Conservation (phyloP, 2,797 vertebrate species). For the Pangasius mekongensis region DNA sequence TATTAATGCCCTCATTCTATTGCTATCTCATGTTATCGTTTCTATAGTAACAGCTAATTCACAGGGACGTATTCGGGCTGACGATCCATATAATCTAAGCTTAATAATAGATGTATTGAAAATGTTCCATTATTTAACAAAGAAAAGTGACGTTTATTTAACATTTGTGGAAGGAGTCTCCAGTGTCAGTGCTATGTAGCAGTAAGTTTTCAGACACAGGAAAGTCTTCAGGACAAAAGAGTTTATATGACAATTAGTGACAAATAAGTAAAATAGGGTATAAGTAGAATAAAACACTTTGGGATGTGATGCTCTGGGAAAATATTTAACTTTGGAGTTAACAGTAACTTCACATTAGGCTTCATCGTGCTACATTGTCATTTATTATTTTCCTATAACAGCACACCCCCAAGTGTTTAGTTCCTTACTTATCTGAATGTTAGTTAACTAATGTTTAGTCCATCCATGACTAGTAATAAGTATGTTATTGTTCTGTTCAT, state of each 20-base stretch:
- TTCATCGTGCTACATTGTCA: background rate
- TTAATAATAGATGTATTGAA: background rate
- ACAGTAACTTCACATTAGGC: no score
- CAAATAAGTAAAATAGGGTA: no score
- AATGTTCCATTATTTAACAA: background rate
- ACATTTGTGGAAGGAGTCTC: background rate
- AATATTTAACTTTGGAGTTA: no score
- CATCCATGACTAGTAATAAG: background rate
- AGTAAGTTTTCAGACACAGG: no score
- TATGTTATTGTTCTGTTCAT: background rate
- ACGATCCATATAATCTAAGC: background rate
- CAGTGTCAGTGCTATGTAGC: background rate
- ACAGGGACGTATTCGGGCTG: background rate
- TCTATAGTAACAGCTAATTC: background rate
- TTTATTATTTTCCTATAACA: background rate
- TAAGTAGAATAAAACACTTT: no score
- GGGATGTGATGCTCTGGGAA: no score
- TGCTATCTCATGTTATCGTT: background rate
- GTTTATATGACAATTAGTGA: no score
- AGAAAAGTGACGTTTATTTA: background rate
- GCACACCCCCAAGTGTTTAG: background rate
- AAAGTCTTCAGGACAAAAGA: no score
- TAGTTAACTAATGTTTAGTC: background rate
- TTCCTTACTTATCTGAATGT: background rate
- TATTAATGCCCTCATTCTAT: background rate